These are phyloP conservation scores for Raja brachyura DNA, from an alignment of 2,113 vertebrate genomes.

Conservation along the genomic window DNA sequence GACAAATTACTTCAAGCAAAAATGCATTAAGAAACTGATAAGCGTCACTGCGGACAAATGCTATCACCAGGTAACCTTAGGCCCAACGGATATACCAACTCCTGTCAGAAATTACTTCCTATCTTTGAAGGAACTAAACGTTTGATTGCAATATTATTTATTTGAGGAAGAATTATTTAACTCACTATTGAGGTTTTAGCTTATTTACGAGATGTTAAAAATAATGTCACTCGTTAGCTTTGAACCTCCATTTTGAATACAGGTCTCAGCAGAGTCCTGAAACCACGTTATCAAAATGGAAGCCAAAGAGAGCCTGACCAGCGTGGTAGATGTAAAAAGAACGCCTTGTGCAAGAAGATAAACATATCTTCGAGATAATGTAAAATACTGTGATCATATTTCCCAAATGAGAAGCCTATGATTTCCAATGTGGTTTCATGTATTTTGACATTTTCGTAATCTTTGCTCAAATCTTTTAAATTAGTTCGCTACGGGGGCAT, in stretches of 20 bases:
- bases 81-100: background rate
- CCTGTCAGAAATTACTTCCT: background rate
- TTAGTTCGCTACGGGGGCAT: background rate
- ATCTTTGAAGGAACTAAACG: background rate
- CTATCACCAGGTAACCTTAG: background rate
- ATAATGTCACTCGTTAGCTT: background rate
- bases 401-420: background rate
- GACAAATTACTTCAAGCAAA: background rate
- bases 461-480: background rate
- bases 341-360: background rate
- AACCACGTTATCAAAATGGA: slow-evolving; percentile 5
- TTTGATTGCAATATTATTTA: background rate
- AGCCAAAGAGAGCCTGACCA: background rate
- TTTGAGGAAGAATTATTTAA: background rate
- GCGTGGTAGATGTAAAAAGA: background rate
- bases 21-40: background rate
- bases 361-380: background rate
- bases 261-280: background rate
- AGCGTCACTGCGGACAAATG: background rate
- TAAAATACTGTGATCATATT: background rate
- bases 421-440: background rate
- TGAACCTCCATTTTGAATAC: background rate
- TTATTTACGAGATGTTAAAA: background rate
- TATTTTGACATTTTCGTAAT: background rate
- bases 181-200: background rate